Evolutionary conservation across 2,797 vertebrate species (phyloP), one percentile per base, ranked within the genome.

Genomic region (Myotis daubentonii): DNA sequence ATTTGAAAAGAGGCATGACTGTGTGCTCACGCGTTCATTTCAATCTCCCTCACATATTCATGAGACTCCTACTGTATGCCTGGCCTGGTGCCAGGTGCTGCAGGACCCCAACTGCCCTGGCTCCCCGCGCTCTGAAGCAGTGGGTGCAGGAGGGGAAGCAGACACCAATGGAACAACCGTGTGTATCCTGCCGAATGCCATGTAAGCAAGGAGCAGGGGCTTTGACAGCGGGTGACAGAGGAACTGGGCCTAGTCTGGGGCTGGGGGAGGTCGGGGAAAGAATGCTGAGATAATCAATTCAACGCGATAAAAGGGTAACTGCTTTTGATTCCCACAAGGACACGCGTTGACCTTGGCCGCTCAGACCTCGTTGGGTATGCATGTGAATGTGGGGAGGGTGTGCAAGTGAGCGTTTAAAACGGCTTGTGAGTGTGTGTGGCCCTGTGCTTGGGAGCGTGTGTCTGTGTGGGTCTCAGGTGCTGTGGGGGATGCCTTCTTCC

Each of bases 291-390:
- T 70, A 66, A 92, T 91, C 87, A 60, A 74, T 55, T 91, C 70
- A 12, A 41, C 36, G 70, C 49, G 92, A 44, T 84, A n/a, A 87
- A 95, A 89, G 53, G 70, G 38, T 60, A 78, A 79, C 66, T 15
- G 65, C 95, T 79, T 82, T 87, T 80, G 86, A 92, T 79, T 85
- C 33, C 55, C 86, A 53, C 85, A 91, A 93, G 92, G 78, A 94
- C 81, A 76, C 53, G 49, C 38, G 0, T 3, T 68, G 95, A 90
- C 87, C 88, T 95, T 85, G 90, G 83, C 85, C 0, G 2, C 47
- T 22, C 62, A 83, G 51, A 57, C 62, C 92, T 84, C 0, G 0
- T 33, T 44, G 78, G 16, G 55, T 62, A 36, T 72, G 91, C 57
- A 19, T 36, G n/a, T 30, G 41, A 41, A 83, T 55, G 23, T 0